Evolutionary conservation across 1,140 invertebrate genomes (phyloP), one percentile per base, ranked within the genome.

Genomic region (Geopemphigus sp.): DNA sequence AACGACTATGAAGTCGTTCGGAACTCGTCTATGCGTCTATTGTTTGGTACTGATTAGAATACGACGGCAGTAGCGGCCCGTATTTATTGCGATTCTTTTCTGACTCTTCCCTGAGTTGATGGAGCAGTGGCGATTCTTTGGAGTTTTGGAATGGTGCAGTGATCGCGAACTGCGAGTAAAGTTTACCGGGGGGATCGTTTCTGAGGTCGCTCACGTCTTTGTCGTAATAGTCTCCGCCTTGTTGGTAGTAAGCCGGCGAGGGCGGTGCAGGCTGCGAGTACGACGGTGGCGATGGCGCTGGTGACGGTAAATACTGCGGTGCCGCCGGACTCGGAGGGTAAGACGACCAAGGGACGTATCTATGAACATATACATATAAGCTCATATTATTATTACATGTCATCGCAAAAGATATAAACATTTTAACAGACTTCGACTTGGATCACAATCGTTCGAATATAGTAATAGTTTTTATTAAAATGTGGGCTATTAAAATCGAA

Each of bases 1-100:
- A 39, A 39, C 32, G 32, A 39, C 32, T 39, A 3, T 12, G 8
- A 61, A 61, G 26, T 32, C 59, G 24, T 15, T 8, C 15, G 26
- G 26, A 17, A 63, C 26, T 3, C 29, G 8, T 68, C 11, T 54
- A 72, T 3, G 68, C 26, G 68, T 72, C 68, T 19, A 72, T 17
- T 24, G 68, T 54, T 54, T 72, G 68, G 5, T 72, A 72, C 3
- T 72, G 47, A 39, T 72, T 72, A 17, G 15, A 29, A 19, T 63
- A 78, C 22, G 24, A 50, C 22, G 74, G 54, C n/a, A n/a, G n/a
- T n/a, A n/a, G n/a, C 15, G 39, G 11, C 4, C 1, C n/a, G 56
- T 78, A 78, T n/a, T 61, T 78, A 0, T 59, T 8, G 12, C 74
- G 56, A 19, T 78, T 78, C 5, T 78, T 63, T 26, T 78, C 74